A percentile compares a stretch with the other conserved stretches of the same genome.
Evolutionary conservation across 2,888 invertebrate genomes (phyloP).

Genomic region (Mimumesa dahlbomi): DNA sequence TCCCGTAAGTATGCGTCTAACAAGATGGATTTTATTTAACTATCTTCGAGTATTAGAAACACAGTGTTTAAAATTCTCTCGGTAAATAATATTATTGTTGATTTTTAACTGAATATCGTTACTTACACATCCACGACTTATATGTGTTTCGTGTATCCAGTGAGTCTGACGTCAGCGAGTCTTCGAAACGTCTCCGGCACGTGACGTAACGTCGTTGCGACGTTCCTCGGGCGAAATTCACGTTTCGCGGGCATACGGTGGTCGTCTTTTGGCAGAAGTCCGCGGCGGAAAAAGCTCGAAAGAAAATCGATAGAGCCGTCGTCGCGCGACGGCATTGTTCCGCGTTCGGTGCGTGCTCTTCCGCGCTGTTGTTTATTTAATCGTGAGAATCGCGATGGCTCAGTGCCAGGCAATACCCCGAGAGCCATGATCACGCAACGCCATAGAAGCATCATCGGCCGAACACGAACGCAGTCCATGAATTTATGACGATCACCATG

Average conservation of each 20-base stretch:
- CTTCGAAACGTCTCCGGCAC: too few relatives aligned
- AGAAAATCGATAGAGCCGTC: slow-evolving; percentile 23
- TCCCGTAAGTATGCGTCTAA: too few relatives aligned
- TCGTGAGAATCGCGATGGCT: slow-evolving; percentile 42
- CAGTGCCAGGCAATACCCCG: slow-evolving; percentile 1
- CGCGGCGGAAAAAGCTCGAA: slow-evolving; percentile 16
- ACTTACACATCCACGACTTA: too few relatives aligned
- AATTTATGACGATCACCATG: slow-evolving; percentile 47
- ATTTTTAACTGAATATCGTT: too few relatives aligned
- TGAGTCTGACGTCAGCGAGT: too few relatives aligned
- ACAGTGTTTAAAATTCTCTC: too few relatives aligned
- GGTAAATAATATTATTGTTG: too few relatives aligned
- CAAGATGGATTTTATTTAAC: too few relatives aligned
- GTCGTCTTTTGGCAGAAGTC: slow-evolving; percentile 23
- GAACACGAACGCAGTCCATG: slow-evolving; percentile 37
- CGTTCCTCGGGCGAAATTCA: neutral
- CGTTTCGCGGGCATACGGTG: neutral
- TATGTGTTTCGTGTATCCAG: too few relatives aligned
- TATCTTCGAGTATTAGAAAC: too few relatives aligned
- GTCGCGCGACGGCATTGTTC: slow-evolving; percentile 22
- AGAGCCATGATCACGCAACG: slow-evolving; percentile 30
- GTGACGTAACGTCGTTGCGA: too few relatives aligned
- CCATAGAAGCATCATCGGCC: slow-evolving; percentile 39
- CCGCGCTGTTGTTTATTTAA: slow-evolving; percentile 48
- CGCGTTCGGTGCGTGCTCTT: slow-evolving; percentile 16